Evolutionary conservation across 2,797 vertebrate genomes (phyloP), one percentile per base, ranked within the genome.

Genomic region (Crossoptilon crossoptilon): DNA sequence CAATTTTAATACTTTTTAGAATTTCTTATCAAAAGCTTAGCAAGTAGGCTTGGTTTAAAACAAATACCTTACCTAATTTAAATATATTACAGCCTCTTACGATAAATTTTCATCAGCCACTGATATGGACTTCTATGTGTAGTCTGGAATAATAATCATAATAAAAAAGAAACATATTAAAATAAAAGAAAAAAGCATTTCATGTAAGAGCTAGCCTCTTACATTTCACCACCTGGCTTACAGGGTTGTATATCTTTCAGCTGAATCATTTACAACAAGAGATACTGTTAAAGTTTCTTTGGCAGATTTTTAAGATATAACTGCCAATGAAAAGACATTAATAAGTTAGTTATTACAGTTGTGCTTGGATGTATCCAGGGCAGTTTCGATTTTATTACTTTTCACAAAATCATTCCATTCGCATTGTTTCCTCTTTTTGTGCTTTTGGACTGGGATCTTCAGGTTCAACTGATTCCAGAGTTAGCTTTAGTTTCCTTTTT

Each of bases 301-400:
- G 92, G 91, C 95, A 96, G 88, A n/a, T 84, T 91, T 67, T 95
- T 94, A 75, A 93, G 92, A 92, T 84, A 79, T 78, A 84, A 76
- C 84, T 96, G 95, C 94, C 95, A 96, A 84, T 87, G 94, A 91
- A 93, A 94, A 94, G 79, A 91, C 66, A 73, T 92, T 78, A 90
- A 88, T 78, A 93, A 73, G 73, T 88, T 76, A 72, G 79, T 44
- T 88, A 37, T 89, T 93, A 87, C 94, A 96, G 91, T 93, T 96
- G 94, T 39, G 82, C 87, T 73, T 84, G 70, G 56, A 79, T 76
- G 70, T 67, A 95, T 89, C 73, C 82, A 93, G 91, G 91, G 87
- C 76, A 79, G 79, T 95, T 95, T 59, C 59, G 62, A 29, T 85
- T 89, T 92, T 69, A 63, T 55, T 89, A 44, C 94, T 90, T 86